These are phyloP conservation scores for Cryptoblepharus egeriae DNA, from an alignment of 2,797 vertebrate genomes.

Conservation along the genomic window DNA sequence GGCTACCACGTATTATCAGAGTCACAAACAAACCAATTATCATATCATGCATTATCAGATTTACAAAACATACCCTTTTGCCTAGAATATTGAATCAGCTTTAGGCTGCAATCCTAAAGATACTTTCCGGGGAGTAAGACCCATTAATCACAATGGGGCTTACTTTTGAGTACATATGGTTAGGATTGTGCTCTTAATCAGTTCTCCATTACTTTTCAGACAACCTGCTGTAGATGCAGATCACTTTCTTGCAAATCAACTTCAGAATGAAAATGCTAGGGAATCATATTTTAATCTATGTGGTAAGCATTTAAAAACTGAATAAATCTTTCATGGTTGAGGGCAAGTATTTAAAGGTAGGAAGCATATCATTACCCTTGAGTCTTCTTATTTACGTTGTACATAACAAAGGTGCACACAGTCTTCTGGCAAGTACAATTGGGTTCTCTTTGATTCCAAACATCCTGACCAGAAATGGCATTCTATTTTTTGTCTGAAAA, in stretches of 20 bases:
- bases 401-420: background rate
- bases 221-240: background rate
- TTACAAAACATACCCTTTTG: slow-evolving; percentile 16
- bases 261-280: background rate
- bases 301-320: background rate
- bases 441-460: background rate
- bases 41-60: background rate
- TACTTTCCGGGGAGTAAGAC: too few species aligned
- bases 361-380: accelerated
- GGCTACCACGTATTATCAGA: slow-evolving; percentile 29
- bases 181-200: too few species aligned
- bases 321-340: background rate
- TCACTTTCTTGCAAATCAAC: background rate
- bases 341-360: background rate
- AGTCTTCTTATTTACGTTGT: background rate
- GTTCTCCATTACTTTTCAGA: background rate
- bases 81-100: background rate
- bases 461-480: background rate
- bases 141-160: too few species aligned
- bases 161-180: too few species aligned
- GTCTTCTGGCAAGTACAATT: background rate
- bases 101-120: too few species aligned
- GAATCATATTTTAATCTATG: slow-evolving; percentile 3
- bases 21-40: too few species aligned
- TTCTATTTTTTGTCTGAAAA: slow-evolving; percentile 3